Evolutionary conservation across 53 echinoderm and acorn worm genomes (phyloP).

Genomic region (Arbacia lixula): DNA sequence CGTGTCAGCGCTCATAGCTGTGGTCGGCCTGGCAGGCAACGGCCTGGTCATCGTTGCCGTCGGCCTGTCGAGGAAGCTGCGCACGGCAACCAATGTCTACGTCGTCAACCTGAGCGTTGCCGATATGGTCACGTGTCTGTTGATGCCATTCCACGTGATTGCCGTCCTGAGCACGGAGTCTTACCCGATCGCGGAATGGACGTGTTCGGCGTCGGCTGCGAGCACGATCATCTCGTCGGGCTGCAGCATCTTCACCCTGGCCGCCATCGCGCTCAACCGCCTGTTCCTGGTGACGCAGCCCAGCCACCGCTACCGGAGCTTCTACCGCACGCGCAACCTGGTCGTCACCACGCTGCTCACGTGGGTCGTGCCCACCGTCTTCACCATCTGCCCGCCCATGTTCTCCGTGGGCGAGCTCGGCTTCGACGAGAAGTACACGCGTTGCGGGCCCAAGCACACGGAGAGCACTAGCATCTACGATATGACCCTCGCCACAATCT

Average conservation of each 20-base stretch:
- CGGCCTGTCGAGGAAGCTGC: conserved; percentile 76
- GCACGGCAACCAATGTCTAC: conserved; percentile 97
- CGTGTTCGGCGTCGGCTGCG: conserved; percentile 77
- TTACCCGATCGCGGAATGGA: conserved; percentile 76
- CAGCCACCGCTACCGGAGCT: conserved; percentile 62
- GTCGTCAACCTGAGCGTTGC: conserved; percentile 90
- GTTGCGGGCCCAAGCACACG: conserved; percentile 83
- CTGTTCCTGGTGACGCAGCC: conserved; percentile 82
- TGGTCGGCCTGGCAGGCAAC: conserved; percentile 82
- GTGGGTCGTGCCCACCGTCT: conserved; percentile 76
- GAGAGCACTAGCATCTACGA: conserved; percentile 73
- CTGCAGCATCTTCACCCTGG: conserved; percentile 81
- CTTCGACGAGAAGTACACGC: conserved; percentile 85
- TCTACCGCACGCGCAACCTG: conserved; percentile 73
- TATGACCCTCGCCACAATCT: conserved; percentile 67
- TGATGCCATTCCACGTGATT: conserved; percentile 81
- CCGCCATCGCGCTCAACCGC: conserved; percentile 83
- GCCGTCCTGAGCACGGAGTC: conserved; percentile 66
- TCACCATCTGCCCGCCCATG: conserved; percentile 67
- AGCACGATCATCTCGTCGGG: conserved; percentile 84
- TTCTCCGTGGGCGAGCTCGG: conserved; percentile 86
- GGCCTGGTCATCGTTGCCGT: conserved; percentile 84
- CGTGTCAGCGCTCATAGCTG: conserved; percentile 70
- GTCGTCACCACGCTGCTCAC: conserved; percentile 73
- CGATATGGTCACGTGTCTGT: conserved; percentile 81